Percentiles rank a stretch among this genome's conserved stretches.
phyloP scores from a whole-genome alignment of 2,113 vertebrate genomes.

The Mustela lutreola region DNA sequence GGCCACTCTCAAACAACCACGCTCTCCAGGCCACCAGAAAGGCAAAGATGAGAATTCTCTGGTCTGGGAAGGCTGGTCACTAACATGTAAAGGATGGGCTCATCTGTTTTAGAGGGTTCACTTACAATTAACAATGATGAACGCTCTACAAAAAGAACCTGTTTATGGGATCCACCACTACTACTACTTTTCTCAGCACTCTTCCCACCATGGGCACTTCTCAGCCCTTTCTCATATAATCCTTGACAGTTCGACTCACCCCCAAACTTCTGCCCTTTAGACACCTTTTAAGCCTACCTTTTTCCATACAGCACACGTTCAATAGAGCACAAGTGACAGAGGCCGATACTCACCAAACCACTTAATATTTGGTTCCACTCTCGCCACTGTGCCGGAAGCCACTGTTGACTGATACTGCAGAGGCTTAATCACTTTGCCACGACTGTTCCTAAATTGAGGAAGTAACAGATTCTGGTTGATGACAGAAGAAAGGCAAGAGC shows the following conservation, averaged over 20 bases:
- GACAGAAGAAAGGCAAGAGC: not conserved
- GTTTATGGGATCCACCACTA: not conserved
- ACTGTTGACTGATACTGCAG: slow-evolving; percentile 95
- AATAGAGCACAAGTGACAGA: not conserved
- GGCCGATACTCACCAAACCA: slow-evolving; percentile 95
- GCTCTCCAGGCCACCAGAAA: not conserved
- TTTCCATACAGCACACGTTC: not conserved
- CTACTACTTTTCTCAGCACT: not conserved
- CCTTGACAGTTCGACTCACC: not conserved
- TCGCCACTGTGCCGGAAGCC: slow-evolving; percentile 94
- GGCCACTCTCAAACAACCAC: not conserved
- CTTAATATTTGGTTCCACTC: slow-evolving; percentile 99
- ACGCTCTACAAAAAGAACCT: slow-evolving; percentile 20
- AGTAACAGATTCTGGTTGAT: not conserved
- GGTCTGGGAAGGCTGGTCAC: not conserved
- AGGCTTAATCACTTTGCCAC: slow-evolving; percentile 94
- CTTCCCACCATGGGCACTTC: not conserved
- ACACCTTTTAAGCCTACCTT: not conserved
- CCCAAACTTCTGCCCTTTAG: not conserved
- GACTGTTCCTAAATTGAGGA: slow-evolving; percentile 89
- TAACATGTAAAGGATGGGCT: not conserved
- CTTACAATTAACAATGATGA: not conserved
- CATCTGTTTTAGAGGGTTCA: not conserved
- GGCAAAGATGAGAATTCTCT: not conserved
- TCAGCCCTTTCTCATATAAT: not conserved